phyloP scores from a whole-genome alignment of 2,113 vertebrate genomes.

The Psettodes erumei region DNA sequence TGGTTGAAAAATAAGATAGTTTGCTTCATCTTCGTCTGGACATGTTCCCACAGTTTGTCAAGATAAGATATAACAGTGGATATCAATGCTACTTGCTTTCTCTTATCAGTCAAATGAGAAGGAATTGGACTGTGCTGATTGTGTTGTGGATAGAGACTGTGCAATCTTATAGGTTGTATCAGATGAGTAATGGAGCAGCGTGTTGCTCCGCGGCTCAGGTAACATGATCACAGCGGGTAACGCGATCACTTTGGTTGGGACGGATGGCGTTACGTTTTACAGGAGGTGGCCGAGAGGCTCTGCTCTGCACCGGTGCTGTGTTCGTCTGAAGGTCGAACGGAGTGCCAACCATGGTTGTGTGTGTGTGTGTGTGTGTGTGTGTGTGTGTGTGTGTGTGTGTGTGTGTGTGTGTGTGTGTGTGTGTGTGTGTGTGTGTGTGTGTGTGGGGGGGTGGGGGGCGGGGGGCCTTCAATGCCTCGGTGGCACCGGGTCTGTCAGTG shows the following conservation, averaged over 20 bases:
- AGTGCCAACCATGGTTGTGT: slow-evolving; percentile 20
- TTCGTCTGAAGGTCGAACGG: slow-evolving; percentile 39
- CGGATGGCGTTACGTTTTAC: not conserved
- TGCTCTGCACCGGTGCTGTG: slow-evolving; percentile 7
- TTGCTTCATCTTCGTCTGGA: slow-evolving; percentile 9
- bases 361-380: not conserved
- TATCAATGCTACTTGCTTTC: slow-evolving; percentile 23
- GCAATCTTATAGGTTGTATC: slow-evolving; percentile 2
- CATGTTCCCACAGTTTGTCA: slow-evolving; percentile 29
- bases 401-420: not conserved
- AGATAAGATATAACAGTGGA: slow-evolving; percentile 1
- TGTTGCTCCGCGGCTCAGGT: too few relatives aligned
- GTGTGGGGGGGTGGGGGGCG: not conserved
- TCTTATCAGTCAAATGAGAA: slow-evolving; percentile 35
- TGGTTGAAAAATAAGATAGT: not conserved
- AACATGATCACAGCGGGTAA: too few relatives aligned
- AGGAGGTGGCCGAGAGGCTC: not conserved
- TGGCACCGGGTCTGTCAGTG: slow-evolving; percentile 32
- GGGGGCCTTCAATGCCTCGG: slow-evolving; percentile 6
- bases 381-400: not conserved
- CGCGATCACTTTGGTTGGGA: not conserved
- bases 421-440: not conserved
- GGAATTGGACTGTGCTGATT: not conserved
- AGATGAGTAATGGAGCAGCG: slow-evolving; percentile 11
- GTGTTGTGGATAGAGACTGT: slow-evolving; percentile 6